These are phyloP conservation scores for Phoenicopterus ruber DNA, from an alignment of 2,113 vertebrate genomes.

Conservation along the genomic window DNA sequence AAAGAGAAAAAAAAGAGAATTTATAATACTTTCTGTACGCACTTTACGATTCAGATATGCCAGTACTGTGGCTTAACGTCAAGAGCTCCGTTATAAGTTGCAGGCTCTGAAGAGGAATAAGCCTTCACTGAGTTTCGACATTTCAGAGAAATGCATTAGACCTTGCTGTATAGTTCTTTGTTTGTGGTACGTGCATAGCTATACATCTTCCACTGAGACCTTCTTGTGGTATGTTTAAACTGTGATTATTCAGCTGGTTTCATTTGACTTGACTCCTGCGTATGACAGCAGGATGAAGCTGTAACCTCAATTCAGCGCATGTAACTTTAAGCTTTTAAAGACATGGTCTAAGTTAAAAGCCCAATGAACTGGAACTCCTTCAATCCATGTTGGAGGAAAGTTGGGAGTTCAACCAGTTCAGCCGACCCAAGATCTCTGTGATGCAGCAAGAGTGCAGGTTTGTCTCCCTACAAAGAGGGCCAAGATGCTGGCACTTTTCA, in stretches of 20 bases:
- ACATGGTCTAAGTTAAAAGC: neutral
- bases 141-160: neutral
- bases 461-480: neutral
- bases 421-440: neutral
- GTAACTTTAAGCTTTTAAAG: neutral
- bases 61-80: neutral
- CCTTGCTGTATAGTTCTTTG: neutral
- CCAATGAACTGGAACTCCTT: neutral
- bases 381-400: neutral
- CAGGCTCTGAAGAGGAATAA: neutral
- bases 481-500: neutral
- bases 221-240: neutral
- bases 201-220: neutral
- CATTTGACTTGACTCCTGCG: neutral
- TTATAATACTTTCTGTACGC: neutral
- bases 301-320: neutral
- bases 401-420: neutral
- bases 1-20: neutral
- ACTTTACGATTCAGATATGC: neutral
- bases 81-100: neutral
- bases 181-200: rapidly evolving
- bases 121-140: neutral
- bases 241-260: neutral
- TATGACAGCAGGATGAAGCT: neutral
- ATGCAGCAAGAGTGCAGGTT: neutral